These are phyloP conservation scores for Priocnemis perturbator DNA, from an alignment of 2,888 invertebrate genomes.

Conservation along the genomic window DNA sequence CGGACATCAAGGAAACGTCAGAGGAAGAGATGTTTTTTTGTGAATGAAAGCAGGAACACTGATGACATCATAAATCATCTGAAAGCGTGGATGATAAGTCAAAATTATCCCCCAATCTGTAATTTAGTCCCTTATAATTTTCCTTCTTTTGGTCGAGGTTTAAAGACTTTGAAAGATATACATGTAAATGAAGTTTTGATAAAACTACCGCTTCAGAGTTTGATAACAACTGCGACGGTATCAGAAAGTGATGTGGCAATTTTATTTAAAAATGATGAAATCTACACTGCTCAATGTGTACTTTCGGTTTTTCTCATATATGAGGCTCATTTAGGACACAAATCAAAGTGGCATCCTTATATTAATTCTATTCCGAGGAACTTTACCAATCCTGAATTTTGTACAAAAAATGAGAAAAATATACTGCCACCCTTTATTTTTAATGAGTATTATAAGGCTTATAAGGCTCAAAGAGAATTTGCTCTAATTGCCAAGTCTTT, in stretches of 20 bases:
- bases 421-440: constrained; percentile 79
- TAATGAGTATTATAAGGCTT: constrained; percentile 64
- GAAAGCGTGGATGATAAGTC: constrained; percentile 61
- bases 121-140: constrained; percentile 75
- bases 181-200: constrained; percentile 76
- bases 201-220: constrained; percentile 77
- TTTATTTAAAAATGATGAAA: constrained; percentile 50
- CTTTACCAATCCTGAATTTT: constrained; percentile 84
- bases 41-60: constrained; percentile 39
- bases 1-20: constrained; percentile 65
- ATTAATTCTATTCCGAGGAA: constrained; percentile 82
- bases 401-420: constrained; percentile 77
- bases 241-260: constrained; percentile 62
- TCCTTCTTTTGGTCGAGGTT: constrained; percentile 84
- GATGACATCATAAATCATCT: constrained; percentile 49
- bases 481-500: constrained; percentile 49
- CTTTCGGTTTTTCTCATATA: constrained; percentile 85
- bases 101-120: constrained; percentile 54
- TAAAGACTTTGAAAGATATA: constrained; percentile 76
- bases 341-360: constrained; percentile 81
- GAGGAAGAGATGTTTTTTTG: constrained; percentile 50
- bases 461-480: constrained; percentile 55
- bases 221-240: constrained; percentile 75
- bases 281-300: constrained; percentile 80
- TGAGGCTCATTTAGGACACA: constrained; percentile 79